phyloP scores from a whole-genome alignment of 2,797 vertebrate species.

The Alfaro cultratus region DNA sequence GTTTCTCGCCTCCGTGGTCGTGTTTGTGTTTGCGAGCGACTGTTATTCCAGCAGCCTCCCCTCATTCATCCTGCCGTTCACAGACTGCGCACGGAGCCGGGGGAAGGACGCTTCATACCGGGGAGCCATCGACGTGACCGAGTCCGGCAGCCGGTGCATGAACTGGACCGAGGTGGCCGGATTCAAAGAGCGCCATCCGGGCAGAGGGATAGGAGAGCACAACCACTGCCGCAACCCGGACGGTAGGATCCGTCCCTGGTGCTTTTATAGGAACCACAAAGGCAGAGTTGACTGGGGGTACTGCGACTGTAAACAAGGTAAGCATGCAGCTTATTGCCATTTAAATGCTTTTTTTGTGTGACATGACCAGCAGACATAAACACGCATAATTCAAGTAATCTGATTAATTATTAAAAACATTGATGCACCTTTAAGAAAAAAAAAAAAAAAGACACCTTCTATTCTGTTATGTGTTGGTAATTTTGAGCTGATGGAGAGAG shows the following conservation, averaged over 20 bases:
- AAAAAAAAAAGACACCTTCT: background rate
- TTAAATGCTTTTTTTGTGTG: background rate
- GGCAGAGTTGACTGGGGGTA: conserved; percentile 87
- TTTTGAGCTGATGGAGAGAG: background rate
- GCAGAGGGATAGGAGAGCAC: conserved; percentile 82
- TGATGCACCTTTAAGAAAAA: background rate
- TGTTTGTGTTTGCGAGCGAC: conserved; percentile 42
- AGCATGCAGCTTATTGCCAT: conserved; percentile 27
- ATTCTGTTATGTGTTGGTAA: background rate
- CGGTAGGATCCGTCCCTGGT: conserved; percentile 86
- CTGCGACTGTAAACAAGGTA: conserved; percentile 90
- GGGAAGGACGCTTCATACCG: conserved; percentile 78
- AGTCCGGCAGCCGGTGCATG: conserved; percentile 83
- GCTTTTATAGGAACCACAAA: conserved; percentile 80
- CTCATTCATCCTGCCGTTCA: conserved; percentile 72
- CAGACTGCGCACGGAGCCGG: conserved; percentile 76
- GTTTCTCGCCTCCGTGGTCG: conserved; percentile 42
- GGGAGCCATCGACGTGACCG: conserved; percentile 83
- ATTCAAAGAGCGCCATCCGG: conserved; percentile 78
- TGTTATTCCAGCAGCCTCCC: conserved; percentile 57
- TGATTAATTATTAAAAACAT: background rate
- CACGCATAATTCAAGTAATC: background rate
- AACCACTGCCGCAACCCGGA: conserved; percentile 87
- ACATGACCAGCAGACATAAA: background rate
- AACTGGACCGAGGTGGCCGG: conserved; percentile 82